Base-by-base conservation (phyloP, 1,140 invertebrate species). In the Hyposmocoma kahamanoa region DNA sequence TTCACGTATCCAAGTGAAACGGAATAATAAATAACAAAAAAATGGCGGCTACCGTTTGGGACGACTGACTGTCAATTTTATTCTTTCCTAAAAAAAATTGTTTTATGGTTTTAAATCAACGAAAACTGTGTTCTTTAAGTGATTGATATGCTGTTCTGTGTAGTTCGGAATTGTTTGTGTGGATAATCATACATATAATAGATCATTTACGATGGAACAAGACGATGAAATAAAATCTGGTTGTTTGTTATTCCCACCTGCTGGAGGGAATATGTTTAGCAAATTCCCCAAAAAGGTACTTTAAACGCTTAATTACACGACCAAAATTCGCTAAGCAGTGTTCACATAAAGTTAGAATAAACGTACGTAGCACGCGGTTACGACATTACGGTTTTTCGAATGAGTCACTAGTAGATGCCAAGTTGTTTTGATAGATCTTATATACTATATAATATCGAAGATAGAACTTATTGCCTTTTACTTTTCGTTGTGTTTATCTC, bases 201-300 rank as follows among this genome's bases (percentile, higher is more conserved):
- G 5, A 47, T 38, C 21, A 43, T 34, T 26, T 47, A 82, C 61
- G 43, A 92, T 92, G 91, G 90, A 92, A 63, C 84, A 87, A 53
- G 91, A 92, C 76, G 89, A 91, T 52, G 88, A 90, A 62, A 77
- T 91, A 34, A 88, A 90, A 68, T 89, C 89, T 73, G 92, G 92
- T 60, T 88, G 88, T 76, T 86, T 94, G 55, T 81, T 91, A 59
- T 87, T 93, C 71, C 92, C 92, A 50, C 90, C 91, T 50, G 91
- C 91, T 63, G 90, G 91, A 71, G 90, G 91, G 67, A 88, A 79
- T 59, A 71, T 87, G 65, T 80, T 86, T 53, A 86, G 68, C 63
- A 89, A 89, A 84, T 80, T 89, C 59, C 82, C 86, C 20, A 85
- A 89, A 65, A 90, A 89, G 83, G 89, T 89, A 84, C 18, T 17